These are phyloP conservation scores for Trachemys scripta DNA, from an alignment of 2,113 vertebrate genomes.

Conservation along the genomic window DNA sequence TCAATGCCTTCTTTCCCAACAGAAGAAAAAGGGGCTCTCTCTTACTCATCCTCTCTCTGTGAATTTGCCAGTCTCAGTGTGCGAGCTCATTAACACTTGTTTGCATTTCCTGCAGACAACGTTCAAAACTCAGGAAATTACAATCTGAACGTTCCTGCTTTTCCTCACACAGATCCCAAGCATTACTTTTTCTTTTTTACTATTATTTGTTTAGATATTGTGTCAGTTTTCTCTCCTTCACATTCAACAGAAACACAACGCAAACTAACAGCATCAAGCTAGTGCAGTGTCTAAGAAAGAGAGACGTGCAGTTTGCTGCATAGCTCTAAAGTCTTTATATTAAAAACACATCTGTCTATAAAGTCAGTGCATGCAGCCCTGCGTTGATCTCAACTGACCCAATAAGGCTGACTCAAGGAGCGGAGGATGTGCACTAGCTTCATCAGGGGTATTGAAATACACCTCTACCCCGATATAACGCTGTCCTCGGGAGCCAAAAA, in stretches of 20 bases:
- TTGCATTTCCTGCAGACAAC: neutral
- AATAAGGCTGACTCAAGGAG: neutral
- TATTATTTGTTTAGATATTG: neutral
- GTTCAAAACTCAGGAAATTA: neutral
- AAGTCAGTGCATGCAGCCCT: neutral
- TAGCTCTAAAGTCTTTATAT: neutral
- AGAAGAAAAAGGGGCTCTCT: neutral
- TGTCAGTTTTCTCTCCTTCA: neutral
- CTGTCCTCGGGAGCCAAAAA: no score
- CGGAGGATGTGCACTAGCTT: neutral
- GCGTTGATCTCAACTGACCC: rapidly evolving
- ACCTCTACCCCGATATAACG: no score
- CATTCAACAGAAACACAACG: neutral
- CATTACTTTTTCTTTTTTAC: neutral
- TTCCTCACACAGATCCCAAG: neutral
- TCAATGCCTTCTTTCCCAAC: neutral
- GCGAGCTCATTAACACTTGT: neutral
- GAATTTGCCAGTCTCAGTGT: neutral
- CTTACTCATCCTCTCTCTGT: neutral
- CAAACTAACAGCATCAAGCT: neutral
- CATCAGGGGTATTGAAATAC: neutral
- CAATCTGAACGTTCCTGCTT: neutral
- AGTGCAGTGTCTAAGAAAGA: neutral
- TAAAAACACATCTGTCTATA: rapidly evolving
- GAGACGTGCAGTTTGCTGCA: neutral